These are phyloP conservation scores for Hypocryptadius cinnamomeus DNA, from an alignment of 2,113 vertebrate species.

Conservation along the genomic window DNA sequence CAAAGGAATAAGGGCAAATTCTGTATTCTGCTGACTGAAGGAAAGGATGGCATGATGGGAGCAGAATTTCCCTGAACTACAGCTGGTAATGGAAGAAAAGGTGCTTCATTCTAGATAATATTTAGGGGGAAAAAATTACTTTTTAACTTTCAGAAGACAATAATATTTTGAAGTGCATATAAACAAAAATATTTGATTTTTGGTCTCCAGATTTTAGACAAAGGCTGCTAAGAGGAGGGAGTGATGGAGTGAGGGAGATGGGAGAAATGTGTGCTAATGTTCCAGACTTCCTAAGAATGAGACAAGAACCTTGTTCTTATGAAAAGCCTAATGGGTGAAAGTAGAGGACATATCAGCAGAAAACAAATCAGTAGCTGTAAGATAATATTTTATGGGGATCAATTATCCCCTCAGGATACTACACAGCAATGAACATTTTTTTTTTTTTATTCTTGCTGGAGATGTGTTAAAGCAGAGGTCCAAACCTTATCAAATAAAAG, in stretches of 20 bases:
- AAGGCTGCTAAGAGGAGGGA: not conserved
- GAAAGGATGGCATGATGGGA: not conserved
- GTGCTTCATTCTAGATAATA: not conserved
- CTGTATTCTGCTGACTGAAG: not conserved
- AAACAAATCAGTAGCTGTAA: not conserved
- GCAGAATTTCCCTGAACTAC: not conserved
- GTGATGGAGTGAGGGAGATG: not conserved
- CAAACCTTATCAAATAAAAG: not conserved
- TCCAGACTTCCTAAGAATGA: not conserved
- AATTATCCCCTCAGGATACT: not conserved
- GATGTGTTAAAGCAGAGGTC: not conserved
- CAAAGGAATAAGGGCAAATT: not conserved
- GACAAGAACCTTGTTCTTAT: not conserved
- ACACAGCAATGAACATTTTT: not conserved
- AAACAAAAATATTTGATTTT: not conserved
- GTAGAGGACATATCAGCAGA: not conserved
- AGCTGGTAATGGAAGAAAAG: not conserved
- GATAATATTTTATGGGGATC: not conserved
- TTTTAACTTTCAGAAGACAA: not conserved
- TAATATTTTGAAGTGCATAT: not conserved
- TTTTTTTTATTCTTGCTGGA: not conserved
- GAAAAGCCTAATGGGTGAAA: not conserved
- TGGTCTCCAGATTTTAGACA: not conserved
- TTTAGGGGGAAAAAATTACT: fast-evolving
- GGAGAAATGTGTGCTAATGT: not conserved